Evolutionary conservation across 2,888 invertebrate genomes (phyloP), one percentile per base, ranked within the genome.

Genomic region (Rhaphigaster nebulosa): DNA sequence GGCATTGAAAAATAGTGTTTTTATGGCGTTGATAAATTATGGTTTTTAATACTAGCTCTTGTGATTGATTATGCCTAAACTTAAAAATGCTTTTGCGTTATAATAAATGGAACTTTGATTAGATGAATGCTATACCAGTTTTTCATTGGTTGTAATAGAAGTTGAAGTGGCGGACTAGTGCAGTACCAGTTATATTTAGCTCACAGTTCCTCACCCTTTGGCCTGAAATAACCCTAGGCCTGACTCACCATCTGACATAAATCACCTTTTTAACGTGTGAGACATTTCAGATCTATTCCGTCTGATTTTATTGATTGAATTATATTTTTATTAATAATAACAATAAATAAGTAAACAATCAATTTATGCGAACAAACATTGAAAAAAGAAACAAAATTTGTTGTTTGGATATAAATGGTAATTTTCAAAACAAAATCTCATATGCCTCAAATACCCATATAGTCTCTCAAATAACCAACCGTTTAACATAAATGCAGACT

Each of bases 191-290:
- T 70, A 70, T 38, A 70, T 0, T 38, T 70, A 70, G 70, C 20
- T 18, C 70, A 70, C 34, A 38, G 70, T 76, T 38, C 70, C 26
- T 76, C 70, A 38, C 38, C 70, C 70, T 76, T 76, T 38, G 29
- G 70, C 70, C 34, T 38, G 5, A 76, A 76, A 76, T 76, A 65
- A 18, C 18, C 65, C 29, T 65, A 76, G 18, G 15, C 20, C 38
- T 76, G 70, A 76, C 70, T 76, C 70, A 76, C 70, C 70, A 76
- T 76, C 70, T 76, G 38, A 76, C 70, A 38, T 38, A 76, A 76
- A 34, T 38, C 70, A 76, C 34, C 70, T 38, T 76, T 76, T 76
- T 38, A 76, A 76, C 70, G 0, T 38, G 34, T 38, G 38, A 20
- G 34, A 38, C 70, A 76, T 23, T 76, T 76, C 15, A 65, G 65